Evolutionary conservation across 1,140 invertebrate genomes (phyloP).

Genomic region (Leucophenga varia): DNA sequence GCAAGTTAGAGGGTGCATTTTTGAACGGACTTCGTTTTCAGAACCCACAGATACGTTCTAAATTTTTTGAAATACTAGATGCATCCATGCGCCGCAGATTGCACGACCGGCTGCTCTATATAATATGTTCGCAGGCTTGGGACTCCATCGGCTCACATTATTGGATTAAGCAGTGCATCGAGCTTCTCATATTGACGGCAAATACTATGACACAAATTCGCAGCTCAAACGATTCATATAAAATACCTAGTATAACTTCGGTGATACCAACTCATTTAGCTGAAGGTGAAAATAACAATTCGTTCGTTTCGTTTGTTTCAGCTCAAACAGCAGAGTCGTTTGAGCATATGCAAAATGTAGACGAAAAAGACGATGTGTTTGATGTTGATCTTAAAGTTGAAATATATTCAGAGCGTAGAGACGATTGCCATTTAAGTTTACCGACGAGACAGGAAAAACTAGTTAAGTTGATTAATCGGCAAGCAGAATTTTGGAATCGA

Average conservation of each 20-base stretch:
- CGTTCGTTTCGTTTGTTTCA: conserved; percentile 68
- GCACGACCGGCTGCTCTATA: conserved; percentile 88
- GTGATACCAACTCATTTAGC: conserved; percentile 70
- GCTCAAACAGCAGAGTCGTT: conserved; percentile 71
- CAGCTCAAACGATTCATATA: conserved; percentile 73
- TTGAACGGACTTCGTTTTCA: conserved; percentile 85
- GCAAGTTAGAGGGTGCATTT: conserved; percentile 94
- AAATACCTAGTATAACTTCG: conserved; percentile 79
- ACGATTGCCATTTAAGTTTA: conserved; percentile 60
- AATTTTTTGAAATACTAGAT: conserved; percentile 96
- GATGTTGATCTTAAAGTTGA: conserved; percentile 72
- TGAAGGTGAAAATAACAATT: conserved; percentile 74
- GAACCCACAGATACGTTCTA: conserved; percentile 85
- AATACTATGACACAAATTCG: conserved; percentile 70
- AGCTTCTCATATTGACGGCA: conserved; percentile 79
- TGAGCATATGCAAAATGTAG: conserved; percentile 56
- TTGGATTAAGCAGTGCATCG: conserved; percentile 97
- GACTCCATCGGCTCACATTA: conserved; percentile 93
- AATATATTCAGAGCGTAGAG: conserved; percentile 60
- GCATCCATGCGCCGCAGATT: conserved; percentile 78
- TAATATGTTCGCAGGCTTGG: conserved; percentile 95
- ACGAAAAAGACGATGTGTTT: conserved; percentile 66
- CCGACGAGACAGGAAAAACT: conserved; percentile 61
- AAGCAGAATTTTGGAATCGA: conserved; percentile 83
- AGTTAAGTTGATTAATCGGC: conserved; percentile 70